Base-by-base conservation (phyloP, 2,797 vertebrate genomes). In the Scleropages formosus region DNA sequence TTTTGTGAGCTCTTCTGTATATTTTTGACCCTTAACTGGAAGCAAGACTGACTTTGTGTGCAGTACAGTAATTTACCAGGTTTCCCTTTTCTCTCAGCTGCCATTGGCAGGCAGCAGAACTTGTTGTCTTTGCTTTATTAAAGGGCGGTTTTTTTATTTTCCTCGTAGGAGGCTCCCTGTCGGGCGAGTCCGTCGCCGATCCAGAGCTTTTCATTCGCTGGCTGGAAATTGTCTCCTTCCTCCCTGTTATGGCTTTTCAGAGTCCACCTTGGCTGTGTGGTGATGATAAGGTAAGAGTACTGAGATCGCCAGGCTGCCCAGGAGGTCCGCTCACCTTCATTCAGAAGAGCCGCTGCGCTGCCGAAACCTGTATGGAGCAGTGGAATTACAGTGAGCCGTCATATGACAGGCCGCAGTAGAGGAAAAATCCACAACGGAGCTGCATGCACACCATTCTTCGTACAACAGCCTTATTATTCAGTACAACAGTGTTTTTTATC, bases 151-250 rank as follows among this genome's bases (percentile, higher is more conserved):
- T 56, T 49, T 11, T 67, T 62, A 4, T 8, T 18, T 51, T 26
- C 27, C 56, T 15, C 26, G 4, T 79, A 97, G 96, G 95, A 84
- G 95, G 95, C 46, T 94, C 93, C 77, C 80, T 93, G 78, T 88
- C 89, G 16, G 80, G 81, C 46, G 92, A 91, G 10, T 47, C 83
- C 65, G 75, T 90, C 0, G 85, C 84, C 70, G 93, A 97, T 78
- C 86, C 88, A 12, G 95, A 97, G 87, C 87, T 97, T 61, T 97
- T 94, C 15, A 93, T 96, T 81, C 91, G 96, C 70, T 97, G 96
- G 96, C 84, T 97, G 83, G 93, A 93, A 88, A 92, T 97, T 0
- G 83, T 87, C 79, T 92, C 94, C 0, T 96, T 96, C 79, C 92
- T 97, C 46, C 96, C 96, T 0, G 94, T 95, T 62, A 94, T 97